Evolutionary conservation across 2,888 invertebrate species (phyloP), one percentile per base, ranked within the genome.

Genomic region (Myopa testacea): DNA sequence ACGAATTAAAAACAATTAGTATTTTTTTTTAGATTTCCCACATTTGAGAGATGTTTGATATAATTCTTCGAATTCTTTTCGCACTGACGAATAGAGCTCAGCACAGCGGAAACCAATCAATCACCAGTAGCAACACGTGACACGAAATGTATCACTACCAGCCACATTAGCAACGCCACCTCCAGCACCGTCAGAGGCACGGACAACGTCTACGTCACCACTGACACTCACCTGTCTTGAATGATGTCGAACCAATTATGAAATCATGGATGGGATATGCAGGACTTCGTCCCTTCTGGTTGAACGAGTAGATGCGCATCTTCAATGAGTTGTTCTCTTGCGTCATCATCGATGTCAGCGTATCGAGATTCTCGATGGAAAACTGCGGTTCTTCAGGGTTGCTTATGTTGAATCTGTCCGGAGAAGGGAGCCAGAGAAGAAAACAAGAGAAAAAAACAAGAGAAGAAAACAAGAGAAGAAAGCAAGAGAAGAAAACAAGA

Each of bases 251-350:
- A 79, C 93, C 91, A 89, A 95, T 94, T 74, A 94, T 93, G 83
- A 96, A 93, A 88, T 95, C 95, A 86, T 93, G 93, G 74, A 96
- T 89, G 52, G 92, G 90, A 81, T 94, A 93, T 16, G 93, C 92
- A 77, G 92, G 91, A 85, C 95, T 95, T 76, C 94, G 92, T 62
- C 96, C 96, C 89, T 96, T 96, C 84, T 93, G 92, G 91, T 96
- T 96, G 85, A 93, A 92, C 50, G 96, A 94, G 85, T 93, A 94
- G 78, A 95, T 94, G 73, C 93, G 93, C 81, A 95, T 92, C 84
- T 94, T 92, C 88, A 94, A 93, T 74, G 95, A 94, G 82, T 95
- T 93, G 86, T 95, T 95, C 89, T 95, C 95, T 84, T 95, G 91
- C 76, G 94, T 94, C 85, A 94, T 93, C 84, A 95, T 91, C 81